Percentiles rank a stretch among this genome's conserved stretches.
phyloP scores from a whole-genome alignment of 2,888 invertebrate species.

The Cosmia pyralina region DNA sequence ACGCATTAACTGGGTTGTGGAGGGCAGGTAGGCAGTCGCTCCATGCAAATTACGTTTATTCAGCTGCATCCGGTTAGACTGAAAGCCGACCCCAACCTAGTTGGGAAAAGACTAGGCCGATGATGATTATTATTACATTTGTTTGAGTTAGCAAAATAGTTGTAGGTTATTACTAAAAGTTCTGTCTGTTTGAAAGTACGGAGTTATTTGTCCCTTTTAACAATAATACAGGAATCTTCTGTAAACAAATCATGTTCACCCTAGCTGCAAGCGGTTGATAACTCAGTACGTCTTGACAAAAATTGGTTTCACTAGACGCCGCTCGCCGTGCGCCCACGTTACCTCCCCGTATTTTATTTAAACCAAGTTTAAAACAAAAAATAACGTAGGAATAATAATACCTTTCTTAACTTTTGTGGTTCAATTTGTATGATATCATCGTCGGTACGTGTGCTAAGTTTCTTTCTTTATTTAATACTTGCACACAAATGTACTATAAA shows the following conservation, averaged over 20 bases:
- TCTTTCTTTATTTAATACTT: no score
- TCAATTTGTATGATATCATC: neutral
- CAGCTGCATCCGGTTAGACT: no score
- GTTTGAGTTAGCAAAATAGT: neutral
- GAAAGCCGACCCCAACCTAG: no score
- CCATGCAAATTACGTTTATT: no score
- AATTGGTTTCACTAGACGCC: constrained; percentile 53
- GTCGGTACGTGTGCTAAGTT: neutral
- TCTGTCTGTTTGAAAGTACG: neutral
- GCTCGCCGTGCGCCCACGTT: neutral
- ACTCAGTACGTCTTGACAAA: constrained; percentile 58
- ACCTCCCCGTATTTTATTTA: constrained; percentile 18
- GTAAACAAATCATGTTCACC: constrained; percentile 5
- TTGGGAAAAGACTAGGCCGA: no score
- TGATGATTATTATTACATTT: no score
- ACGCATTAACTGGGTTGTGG: no score
- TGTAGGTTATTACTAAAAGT: neutral
- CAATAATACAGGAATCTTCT: neutral
- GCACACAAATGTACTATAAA: no score
- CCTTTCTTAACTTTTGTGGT: neutral
- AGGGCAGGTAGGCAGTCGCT: no score
- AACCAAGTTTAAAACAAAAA: constrained; percentile 10
- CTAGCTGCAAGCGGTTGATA: constrained; percentile 38
- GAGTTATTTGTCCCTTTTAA: neutral
- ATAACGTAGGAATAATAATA: neutral